Conservation (phyloP, 2,888 invertebrate genomes). For the Pollenia angustigena region DNA sequence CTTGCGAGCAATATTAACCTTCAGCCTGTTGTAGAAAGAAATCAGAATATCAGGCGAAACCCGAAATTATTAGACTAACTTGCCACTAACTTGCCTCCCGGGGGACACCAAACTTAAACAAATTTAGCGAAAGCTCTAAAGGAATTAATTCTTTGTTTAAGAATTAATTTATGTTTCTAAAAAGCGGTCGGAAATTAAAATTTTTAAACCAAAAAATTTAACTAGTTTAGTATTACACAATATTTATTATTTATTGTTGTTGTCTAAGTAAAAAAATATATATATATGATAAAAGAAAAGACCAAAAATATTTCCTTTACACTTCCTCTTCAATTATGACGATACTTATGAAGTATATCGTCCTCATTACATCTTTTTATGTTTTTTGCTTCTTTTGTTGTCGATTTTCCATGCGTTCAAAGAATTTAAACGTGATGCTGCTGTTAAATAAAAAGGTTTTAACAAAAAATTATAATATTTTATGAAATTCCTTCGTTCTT, state of each 20-base stretch:
- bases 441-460: slow-evolving; percentile 2
- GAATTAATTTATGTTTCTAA: too few species aligned
- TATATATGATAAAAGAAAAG: too few species aligned
- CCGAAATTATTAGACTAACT: too few species aligned
- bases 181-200: background rate
- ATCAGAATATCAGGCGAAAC: too few species aligned
- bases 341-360: slow-evolving; percentile 4
- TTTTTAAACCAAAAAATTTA: slow-evolving; percentile 17
- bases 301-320: slow-evolving; percentile 4
- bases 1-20: too few species aligned
- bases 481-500: slow-evolving; percentile 45
- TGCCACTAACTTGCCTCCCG: too few species aligned
- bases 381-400: slow-evolving; percentile 49
- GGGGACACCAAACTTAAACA: too few species aligned
- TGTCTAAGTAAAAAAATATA: background rate
- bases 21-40: too few species aligned
- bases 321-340: slow-evolving; percentile 51
- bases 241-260: background rate
- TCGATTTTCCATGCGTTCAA: background rate
- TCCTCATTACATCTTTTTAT: slow-evolving; percentile 47
- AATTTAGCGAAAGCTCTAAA: too few species aligned
- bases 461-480: slow-evolving; percentile 32
- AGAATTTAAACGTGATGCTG: slow-evolving; percentile 52
- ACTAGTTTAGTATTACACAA: slow-evolving; percentile 62
- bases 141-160: background rate